Evolutionary conservation across 2,113 vertebrate genomes (phyloP), one percentile per base, ranked within the genome.

Genomic region (Notothenia coriiceps): DNA sequence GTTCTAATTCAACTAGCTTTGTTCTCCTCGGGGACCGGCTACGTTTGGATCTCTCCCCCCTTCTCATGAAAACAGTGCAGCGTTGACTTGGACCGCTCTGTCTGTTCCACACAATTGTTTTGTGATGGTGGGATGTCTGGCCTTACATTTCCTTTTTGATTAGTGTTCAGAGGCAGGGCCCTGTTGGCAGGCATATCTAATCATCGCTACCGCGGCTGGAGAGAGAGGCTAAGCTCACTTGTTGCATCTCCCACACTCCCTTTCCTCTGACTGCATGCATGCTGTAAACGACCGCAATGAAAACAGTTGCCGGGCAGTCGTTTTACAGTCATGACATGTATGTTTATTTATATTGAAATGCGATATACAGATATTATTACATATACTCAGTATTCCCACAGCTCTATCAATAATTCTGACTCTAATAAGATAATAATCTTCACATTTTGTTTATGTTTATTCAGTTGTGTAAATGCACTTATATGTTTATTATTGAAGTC

Each of bases 131-230:
- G 86, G 86, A 86, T 82, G 89, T 93, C 90, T 92, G 77, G 85
- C 84, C 82, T 80, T 87, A 91, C 86, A 85, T 94, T 94, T 93
- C 91, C 92, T 92, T 85, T 93, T 94, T 91, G 91, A 93, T 93
- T 92, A 89, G 92, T 79, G 88, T 75, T 91, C 61, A 89, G 88
- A 86, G 88, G 82, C 84, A 80, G 85, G 73, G 60, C 78, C 79
- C 85, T 77, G 91, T 89, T 93, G 93, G 87, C 90, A 93, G 85
- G 77, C 87, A 83, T 90, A 77, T 86, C 89, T 90, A 88, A 91
- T 93, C 90, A 91, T 94, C 82, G 90, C 96, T 94, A 91, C 94
- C 10, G 82, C 25, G 66, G 67, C 82, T 66, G 71, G 68, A 87
- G 79, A 86, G 77, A 80, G 77, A 70, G 61, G 69, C 81, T 59